Conservation (phyloP, 2,113 vertebrate species). For the Empidonax traillii region DNA sequence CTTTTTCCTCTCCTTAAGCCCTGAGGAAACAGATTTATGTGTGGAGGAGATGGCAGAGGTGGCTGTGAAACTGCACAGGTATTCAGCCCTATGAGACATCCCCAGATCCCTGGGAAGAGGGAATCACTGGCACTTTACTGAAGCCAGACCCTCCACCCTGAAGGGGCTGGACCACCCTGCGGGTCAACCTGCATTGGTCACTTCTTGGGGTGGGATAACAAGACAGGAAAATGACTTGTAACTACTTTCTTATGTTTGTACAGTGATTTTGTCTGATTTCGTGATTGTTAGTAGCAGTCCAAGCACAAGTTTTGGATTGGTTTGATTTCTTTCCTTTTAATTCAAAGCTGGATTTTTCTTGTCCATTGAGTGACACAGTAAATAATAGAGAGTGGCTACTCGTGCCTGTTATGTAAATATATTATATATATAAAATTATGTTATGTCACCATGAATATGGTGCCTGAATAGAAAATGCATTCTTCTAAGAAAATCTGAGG, state of each 20-base stretch:
- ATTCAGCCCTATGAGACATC: fast-evolving
- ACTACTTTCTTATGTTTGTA: not conserved
- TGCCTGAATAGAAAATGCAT: constrained; percentile 41
- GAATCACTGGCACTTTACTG: fast-evolving
- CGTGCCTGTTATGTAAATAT: constrained; percentile 39
- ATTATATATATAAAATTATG: constrained; percentile 45
- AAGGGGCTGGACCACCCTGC: not conserved
- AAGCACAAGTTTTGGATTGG: not conserved
- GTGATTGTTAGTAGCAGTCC: not conserved
- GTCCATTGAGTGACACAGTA: constrained; percentile 12
- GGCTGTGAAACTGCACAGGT: fast-evolving
- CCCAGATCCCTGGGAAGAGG: not conserved
- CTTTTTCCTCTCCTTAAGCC: not conserved
- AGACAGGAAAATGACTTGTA: not conserved
- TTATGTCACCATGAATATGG: constrained; percentile 54
- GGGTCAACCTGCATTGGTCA: not conserved
- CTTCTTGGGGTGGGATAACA: not conserved
- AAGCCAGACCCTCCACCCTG: not conserved
- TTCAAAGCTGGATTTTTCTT: constrained; percentile 30
- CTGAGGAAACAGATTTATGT: fast-evolving
- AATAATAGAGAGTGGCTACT: constrained; percentile 39
- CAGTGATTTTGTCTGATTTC: not conserved
- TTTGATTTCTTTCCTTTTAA: not conserved
- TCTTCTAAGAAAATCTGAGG: constrained; percentile 16
- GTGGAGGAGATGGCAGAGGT: not conserved